Conservation (phyloP, 1,140 invertebrate species). For the Pseudachorutes palmiensis region DNA sequence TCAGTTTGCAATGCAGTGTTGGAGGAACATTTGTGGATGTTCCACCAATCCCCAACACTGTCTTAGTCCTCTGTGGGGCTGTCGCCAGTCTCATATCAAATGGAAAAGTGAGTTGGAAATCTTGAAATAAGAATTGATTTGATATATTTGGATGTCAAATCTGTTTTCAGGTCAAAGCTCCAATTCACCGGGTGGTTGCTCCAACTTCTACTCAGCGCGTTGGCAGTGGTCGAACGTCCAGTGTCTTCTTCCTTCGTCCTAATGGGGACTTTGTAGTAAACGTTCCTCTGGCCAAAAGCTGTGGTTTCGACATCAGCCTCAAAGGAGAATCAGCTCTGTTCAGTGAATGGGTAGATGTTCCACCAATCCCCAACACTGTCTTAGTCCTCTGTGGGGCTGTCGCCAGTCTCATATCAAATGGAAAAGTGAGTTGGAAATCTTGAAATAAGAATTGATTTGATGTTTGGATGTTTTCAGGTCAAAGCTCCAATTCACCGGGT, state of each 20-base stretch:
- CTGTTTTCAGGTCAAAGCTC: neutral
- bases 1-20: neutral
- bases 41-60: neutral
- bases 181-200: neutral
- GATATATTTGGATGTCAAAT: too few species aligned
- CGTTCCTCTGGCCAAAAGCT: neutral
- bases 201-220: neutral
- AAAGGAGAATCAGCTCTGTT: neutral
- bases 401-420: neutral
- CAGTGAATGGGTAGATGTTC: neutral
- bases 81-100: neutral
- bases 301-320: neutral
- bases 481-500: neutral
- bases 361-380: neutral
- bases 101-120: too few species aligned
- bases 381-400: neutral
- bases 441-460: too few species aligned
- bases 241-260: neutral
- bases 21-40: neutral
- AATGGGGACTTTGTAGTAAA: neutral
- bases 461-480: too few species aligned
- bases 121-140: too few species aligned
- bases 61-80: neutral
- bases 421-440: too few species aligned
- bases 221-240: slow-evolving; percentile 4